A percentile compares a stretch with the other conserved stretches of the same genome.
Evolutionary conservation across 2,113 vertebrate genomes (phyloP).

Genomic region (Oncorhynchus kisutch): DNA sequence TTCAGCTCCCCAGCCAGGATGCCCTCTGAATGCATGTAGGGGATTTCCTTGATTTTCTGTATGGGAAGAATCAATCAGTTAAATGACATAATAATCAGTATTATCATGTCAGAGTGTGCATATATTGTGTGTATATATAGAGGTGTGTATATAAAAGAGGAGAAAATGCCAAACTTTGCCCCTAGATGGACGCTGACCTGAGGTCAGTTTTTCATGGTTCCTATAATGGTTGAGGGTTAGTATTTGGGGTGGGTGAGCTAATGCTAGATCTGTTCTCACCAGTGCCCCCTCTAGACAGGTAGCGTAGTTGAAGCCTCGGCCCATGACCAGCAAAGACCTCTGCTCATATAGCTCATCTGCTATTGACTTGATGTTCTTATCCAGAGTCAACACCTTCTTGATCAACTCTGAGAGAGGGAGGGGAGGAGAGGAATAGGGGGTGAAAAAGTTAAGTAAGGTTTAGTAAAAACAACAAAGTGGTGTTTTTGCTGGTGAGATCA

Average conservation of each 20-base stretch:
- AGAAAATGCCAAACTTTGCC: too few species aligned
- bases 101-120: too few species aligned
- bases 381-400: constrained; percentile 85
- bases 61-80: too few species aligned
- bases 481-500: too few species aligned
- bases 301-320: constrained; percentile 93
- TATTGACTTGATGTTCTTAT: constrained; percentile 86
- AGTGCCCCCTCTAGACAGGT: constrained; percentile 96
- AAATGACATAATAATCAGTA: too few species aligned
- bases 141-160: too few species aligned
- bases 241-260: too few species aligned
- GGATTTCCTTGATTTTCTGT: constrained; percentile 99
- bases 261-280: constrained; percentile 72
- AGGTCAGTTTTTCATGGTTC: neutral
- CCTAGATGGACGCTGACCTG: too few species aligned
- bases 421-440: neutral
- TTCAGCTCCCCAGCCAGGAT: constrained; percentile 96
- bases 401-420: constrained; percentile 74
- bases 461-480: too few species aligned
- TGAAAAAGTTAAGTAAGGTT: too few species aligned
- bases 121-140: too few species aligned
- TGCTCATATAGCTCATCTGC: constrained; percentile 89
- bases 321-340: constrained; percentile 92
- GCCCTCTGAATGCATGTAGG: constrained; percentile 97
- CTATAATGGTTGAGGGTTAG: neutral